Conservation (phyloP, 1,140 invertebrate species). For the Grapholita molesta region DNA sequence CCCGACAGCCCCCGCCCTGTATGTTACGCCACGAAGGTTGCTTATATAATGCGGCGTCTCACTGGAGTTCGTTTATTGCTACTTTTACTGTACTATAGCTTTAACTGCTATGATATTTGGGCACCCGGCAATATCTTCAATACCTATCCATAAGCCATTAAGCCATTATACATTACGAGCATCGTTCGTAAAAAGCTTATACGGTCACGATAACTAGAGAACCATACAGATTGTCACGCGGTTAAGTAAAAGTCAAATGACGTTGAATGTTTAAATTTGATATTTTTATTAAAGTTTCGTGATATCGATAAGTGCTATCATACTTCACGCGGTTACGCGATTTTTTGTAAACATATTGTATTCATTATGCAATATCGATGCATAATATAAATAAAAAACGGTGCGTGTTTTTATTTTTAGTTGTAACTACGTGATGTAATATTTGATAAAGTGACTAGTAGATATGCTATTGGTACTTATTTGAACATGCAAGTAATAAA, state of each 20-base stretch:
- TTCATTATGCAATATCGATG: too few relatives aligned
- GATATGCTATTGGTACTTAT: too few relatives aligned
- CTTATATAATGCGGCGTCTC: constrained; percentile 6
- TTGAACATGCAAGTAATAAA: too few relatives aligned
- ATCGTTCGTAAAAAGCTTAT: background rate
- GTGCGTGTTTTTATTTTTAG: too few relatives aligned
- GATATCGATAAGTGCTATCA: background rate
- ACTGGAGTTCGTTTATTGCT: constrained; percentile 5
- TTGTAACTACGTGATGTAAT: too few relatives aligned
- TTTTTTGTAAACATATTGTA: too few relatives aligned
- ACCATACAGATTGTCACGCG: background rate
- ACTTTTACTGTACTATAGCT: background rate
- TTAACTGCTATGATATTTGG: background rate
- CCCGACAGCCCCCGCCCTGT: background rate
- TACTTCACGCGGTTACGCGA: background rate
- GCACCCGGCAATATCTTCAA: background rate
- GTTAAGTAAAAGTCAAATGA: background rate
- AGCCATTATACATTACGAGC: background rate
- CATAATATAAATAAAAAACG: too few relatives aligned
- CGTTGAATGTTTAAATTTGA: too few relatives aligned
- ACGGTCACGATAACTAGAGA: background rate
- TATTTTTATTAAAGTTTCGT: too few relatives aligned
- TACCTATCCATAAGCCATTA: background rate
- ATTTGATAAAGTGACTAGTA: too few relatives aligned
- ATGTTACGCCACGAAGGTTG: constrained; percentile 13